Evolutionary conservation across 2,113 vertebrate genomes (phyloP).

Genomic region (Pelmatolapia mariae): DNA sequence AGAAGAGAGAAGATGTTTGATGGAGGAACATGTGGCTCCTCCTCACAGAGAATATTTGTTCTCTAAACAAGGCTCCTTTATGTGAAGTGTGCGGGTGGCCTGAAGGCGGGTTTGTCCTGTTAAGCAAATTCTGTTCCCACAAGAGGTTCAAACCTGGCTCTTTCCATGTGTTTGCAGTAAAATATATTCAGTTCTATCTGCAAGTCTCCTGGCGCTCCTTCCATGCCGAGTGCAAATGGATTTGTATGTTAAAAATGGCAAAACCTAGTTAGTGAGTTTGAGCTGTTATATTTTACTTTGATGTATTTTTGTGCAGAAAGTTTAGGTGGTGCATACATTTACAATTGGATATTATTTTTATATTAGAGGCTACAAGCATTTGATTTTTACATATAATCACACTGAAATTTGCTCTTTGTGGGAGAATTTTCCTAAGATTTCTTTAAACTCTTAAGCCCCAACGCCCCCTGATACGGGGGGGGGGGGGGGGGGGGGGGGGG

Average conservation of each 20-base stretch:
- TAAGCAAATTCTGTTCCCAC: slow-evolving; percentile 12
- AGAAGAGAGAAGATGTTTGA: background rate
- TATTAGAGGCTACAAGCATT: background rate
- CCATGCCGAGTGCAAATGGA: background rate
- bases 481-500: too few species aligned
- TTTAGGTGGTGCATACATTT: background rate
- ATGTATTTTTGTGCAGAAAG: background rate
- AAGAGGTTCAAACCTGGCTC: background rate
- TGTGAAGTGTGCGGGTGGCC: background rate
- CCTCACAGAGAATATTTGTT: background rate
- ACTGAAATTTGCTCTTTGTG: background rate
- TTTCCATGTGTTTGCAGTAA: background rate
- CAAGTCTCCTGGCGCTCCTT: background rate
- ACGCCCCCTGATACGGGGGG: too few species aligned
- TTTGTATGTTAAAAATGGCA: background rate
- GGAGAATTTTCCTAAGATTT: background rate
- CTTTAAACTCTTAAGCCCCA: too few species aligned
- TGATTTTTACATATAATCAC: background rate
- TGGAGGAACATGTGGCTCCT: background rate
- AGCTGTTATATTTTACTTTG: background rate
- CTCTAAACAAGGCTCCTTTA: background rate
- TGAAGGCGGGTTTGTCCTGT: slow-evolving; percentile 9
- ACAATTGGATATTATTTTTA: background rate
- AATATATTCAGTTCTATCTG: slow-evolving; percentile 27
- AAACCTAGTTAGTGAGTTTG: slow-evolving; percentile 15